Percentiles rank a stretch among this genome's conserved stretches.
These are phyloP conservation scores for Macrocentrus cingulum DNA, from an alignment of 1,140 invertebrate species.

Conservation along the genomic window DNA sequence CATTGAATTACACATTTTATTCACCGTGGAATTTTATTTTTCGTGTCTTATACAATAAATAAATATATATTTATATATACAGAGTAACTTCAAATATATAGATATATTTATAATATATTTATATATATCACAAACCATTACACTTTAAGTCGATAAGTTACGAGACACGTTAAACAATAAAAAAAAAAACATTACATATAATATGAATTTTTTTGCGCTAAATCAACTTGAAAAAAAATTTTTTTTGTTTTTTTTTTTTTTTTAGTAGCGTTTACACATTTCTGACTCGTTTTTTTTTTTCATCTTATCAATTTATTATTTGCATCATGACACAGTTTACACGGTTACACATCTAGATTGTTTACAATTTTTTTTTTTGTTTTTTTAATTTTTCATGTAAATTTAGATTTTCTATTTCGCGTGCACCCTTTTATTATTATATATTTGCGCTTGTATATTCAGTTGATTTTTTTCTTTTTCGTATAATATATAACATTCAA, in stretches of 20 bases:
- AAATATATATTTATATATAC: no score
- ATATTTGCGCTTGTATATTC: no score
- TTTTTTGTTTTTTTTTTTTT: slow-evolving; percentile 2
- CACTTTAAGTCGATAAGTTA: no score
- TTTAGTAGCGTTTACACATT: slow-evolving; percentile 7
- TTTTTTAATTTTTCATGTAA: slow-evolving; percentile 18
- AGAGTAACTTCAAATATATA: no score
- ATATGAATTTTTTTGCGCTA: neutral
- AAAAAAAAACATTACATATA: no score
- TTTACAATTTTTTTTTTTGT: slow-evolving; percentile 17
- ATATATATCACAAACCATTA: no score
- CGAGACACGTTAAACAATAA: no score
- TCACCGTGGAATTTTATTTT: slow-evolving; percentile 34
- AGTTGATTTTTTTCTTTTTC: no score
- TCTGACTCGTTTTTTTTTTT: neutral
- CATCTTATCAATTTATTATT: neutral
- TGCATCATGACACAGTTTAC: slow-evolving; percentile 8
- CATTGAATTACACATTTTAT: neutral
- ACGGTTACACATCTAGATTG: slow-evolving; percentile 24
- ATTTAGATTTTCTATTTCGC: slow-evolving; percentile 15
- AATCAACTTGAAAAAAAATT: neutral
- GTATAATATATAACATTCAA: neutral
- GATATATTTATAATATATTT: no score
- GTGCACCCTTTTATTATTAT: neutral
- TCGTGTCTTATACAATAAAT: slow-evolving; percentile 49